Evolutionary conservation across 2,888 invertebrate genomes (phyloP).

Genomic region (Tanypteryx hageni): DNA sequence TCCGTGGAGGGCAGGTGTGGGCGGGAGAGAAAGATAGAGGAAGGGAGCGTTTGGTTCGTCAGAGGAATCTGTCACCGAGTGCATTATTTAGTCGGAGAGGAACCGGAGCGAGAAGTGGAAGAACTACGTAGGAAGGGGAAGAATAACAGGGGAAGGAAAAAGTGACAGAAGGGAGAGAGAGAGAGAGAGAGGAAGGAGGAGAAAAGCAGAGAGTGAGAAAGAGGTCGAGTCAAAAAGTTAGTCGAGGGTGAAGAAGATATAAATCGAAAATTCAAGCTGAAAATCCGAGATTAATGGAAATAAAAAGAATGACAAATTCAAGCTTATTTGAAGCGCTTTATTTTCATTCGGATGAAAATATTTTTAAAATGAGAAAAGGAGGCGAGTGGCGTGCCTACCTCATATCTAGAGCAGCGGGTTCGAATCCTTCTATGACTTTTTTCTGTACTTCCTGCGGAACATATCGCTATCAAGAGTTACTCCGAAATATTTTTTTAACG

Average conservation of each 20-base stretch:
- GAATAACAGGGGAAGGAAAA: background rate
- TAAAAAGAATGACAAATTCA: too few species aligned
- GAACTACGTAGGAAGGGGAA: background rate
- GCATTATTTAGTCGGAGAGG: conserved; percentile 38
- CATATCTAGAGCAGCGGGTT: too few species aligned
- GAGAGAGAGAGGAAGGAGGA: conserved; percentile 1
- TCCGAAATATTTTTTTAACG: too few species aligned
- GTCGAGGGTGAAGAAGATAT: background rate
- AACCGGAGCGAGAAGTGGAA: background rate
- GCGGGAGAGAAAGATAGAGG: background rate
- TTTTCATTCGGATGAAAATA: too few species aligned
- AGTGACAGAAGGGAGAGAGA: background rate
- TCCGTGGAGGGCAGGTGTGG: conserved; percentile 15
- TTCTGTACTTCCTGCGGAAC: too few species aligned
- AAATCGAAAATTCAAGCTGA: too few species aligned
- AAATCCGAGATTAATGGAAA: too few species aligned
- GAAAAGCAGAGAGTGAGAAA: background rate
- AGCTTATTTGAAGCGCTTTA: too few species aligned
- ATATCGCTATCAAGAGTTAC: too few species aligned
- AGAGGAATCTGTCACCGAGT: conserved; percentile 47
- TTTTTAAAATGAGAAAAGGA: too few species aligned
- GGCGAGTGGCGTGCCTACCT: too few species aligned
- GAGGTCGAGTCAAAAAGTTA: background rate
- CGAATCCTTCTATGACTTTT: too few species aligned
- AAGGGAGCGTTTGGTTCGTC: background rate